Evolutionary conservation across 1,140 invertebrate species (phyloP).

Genomic region (Drosophila pectinifera): DNA sequence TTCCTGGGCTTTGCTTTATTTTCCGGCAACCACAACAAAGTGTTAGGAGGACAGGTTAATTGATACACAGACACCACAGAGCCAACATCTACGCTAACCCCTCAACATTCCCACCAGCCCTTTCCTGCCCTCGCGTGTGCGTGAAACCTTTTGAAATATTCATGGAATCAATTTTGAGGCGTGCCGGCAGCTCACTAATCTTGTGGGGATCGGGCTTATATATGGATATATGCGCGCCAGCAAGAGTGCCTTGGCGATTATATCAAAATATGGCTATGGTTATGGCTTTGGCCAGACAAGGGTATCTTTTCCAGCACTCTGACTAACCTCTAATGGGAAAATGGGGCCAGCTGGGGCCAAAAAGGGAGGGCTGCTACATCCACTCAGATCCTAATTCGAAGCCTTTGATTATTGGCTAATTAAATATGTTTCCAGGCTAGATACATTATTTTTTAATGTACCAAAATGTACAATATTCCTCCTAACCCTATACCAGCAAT

Average conservation of each 20-base stretch:
- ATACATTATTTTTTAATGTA: too few species aligned
- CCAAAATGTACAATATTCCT: neutral
- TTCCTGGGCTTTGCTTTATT: slow-evolving; percentile 2
- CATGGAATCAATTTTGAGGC: slow-evolving; percentile 76
- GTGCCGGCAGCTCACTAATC: slow-evolving; percentile 42
- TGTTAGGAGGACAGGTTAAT: slow-evolving; percentile 71
- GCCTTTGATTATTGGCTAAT: neutral
- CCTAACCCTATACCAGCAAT: neutral
- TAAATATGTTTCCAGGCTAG: neutral
- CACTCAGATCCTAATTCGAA: neutral
- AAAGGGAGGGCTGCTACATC: neutral
- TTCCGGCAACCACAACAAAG: slow-evolving; percentile 67
- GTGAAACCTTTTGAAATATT: slow-evolving; percentile 79
- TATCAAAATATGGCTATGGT: slow-evolving; percentile 54
- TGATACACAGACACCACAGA: slow-evolving; percentile 71
- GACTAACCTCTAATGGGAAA: slow-evolving; percentile 8
- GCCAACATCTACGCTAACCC: slow-evolving; percentile 1
- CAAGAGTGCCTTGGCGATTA: slow-evolving; percentile 36
- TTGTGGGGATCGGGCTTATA: slow-evolving; percentile 28
- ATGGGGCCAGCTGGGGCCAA: slow-evolving; percentile 14
- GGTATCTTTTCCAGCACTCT: slow-evolving; percentile 25
- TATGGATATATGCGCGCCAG: slow-evolving; percentile 2
- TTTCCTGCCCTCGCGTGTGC: slow-evolving; percentile 27
- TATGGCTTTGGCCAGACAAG: slow-evolving; percentile 22
- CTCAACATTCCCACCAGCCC: neutral